Evolutionary conservation across 2,797 vertebrate genomes (phyloP).

Genomic region (Rhincodon typus): DNA sequence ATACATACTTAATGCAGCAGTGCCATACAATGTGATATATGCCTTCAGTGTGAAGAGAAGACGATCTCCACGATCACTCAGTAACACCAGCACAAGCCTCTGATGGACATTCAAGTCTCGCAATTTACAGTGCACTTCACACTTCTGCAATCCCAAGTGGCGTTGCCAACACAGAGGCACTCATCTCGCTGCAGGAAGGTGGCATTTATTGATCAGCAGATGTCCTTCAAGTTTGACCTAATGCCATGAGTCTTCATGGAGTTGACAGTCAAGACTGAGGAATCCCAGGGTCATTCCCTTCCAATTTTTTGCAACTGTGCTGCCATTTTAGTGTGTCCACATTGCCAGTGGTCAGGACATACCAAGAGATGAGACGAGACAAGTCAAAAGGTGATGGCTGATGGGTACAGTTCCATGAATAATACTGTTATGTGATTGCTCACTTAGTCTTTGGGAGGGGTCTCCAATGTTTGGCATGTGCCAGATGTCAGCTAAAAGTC

Average conservation of each 20-base stretch:
- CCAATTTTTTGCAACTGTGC: background rate
- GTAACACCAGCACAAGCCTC: background rate
- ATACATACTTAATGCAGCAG: background rate
- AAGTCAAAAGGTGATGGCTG: background rate
- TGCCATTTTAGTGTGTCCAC: background rate
- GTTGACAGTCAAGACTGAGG: background rate
- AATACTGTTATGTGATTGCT: background rate
- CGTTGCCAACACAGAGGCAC: background rate
- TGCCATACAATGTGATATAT: background rate
- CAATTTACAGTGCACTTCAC: background rate
- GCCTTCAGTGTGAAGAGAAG: background rate
- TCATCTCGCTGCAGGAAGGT: background rate
- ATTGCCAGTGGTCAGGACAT: background rate
- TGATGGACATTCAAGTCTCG: background rate
- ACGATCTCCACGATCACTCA: background rate
- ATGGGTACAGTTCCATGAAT: background rate
- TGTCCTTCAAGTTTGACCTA: background rate
- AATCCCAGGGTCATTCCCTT: background rate
- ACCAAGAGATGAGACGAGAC: background rate
- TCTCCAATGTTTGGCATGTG: background rate
- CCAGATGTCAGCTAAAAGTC: background rate
- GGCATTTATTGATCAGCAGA: background rate
- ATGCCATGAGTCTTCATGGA: background rate
- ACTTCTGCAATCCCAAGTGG: background rate
- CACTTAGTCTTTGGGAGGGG: background rate